Percentiles rank a stretch among this genome's conserved stretches.
phyloP scores from a whole-genome alignment of 2,113 vertebrate species.

The Vicugna pacos region DNA sequence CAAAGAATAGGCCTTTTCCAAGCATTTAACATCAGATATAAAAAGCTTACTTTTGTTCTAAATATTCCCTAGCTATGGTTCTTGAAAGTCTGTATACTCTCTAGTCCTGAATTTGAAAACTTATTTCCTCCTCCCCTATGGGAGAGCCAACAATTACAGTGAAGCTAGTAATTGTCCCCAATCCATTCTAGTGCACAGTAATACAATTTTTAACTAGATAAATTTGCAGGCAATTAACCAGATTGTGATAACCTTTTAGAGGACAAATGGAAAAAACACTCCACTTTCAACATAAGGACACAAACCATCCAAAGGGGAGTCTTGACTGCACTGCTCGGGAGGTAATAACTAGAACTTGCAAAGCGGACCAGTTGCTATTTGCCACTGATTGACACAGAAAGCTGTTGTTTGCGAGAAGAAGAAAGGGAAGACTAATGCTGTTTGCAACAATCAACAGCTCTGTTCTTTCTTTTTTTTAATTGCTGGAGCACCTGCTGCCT shows the following conservation, averaged over 20 bases:
- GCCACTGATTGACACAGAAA: constrained; percentile 66
- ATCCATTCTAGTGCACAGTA: neutral
- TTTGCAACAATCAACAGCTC: constrained; percentile 79
- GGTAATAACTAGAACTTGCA: neutral
- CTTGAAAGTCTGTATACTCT: neutral
- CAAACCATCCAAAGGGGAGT: constrained; percentile 40
- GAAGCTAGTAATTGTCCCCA: neutral
- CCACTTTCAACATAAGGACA: neutral
- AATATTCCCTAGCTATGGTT: neutral
- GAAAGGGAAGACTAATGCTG: constrained; percentile 58
- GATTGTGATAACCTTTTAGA: constrained; percentile 41
- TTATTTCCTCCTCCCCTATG: neutral
- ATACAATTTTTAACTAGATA: constrained; percentile 41
- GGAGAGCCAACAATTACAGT: neutral
- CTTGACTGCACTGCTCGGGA: constrained; percentile 9
- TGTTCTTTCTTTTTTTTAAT: constrained; percentile 69
- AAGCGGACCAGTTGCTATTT: neutral
- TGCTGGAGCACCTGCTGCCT: constrained; percentile 85
- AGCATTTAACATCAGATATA: neutral
- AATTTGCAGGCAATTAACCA: neutral
- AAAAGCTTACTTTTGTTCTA: neutral
- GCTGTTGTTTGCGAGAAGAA: constrained; percentile 75
- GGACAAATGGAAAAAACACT: constrained; percentile 33
- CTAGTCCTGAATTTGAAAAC: neutral
- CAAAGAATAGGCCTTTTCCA: neutral